Conservation (phyloP, 2,797 vertebrate species). For the Enteromius treurensis region DNA sequence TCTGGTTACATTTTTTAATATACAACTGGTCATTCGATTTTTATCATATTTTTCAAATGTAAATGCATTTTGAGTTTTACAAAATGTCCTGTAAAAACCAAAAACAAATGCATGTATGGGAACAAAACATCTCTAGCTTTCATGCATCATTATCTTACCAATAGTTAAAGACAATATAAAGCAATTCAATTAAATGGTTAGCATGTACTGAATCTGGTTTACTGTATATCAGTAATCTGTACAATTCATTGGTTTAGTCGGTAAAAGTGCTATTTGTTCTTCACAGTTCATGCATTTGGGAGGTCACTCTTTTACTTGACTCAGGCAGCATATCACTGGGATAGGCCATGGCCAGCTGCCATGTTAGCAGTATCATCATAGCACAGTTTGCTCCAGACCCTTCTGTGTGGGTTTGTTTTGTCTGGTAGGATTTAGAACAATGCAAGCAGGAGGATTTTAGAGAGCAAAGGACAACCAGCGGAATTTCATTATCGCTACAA, state of each 20-base stretch:
- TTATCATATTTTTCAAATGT: neutral
- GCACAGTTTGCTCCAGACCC: neutral
- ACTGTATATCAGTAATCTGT: neutral
- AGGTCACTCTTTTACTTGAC: conserved; percentile 12
- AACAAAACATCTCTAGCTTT: neutral
- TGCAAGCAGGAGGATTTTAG: conserved; percentile 57
- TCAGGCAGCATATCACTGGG: neutral
- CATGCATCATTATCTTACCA: neutral
- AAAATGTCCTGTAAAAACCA: neutral
- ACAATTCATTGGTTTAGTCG: conserved; percentile 1
- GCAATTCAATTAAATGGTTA: neutral
- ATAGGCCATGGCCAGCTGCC: conserved; percentile 23
- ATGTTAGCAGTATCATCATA: conserved; percentile 18
- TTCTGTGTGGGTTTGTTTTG: conserved; percentile 24
- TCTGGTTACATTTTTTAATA: neutral
- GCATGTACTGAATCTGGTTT: neutral
- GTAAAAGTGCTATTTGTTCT: neutral
- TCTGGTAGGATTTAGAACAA: conserved; percentile 48
- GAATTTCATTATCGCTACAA: conserved; percentile 50
- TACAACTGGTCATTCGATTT: neutral
- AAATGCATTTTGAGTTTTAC: neutral
- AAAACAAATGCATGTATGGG: neutral
- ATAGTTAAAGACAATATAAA: neutral
- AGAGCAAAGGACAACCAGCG: conserved; percentile 52
- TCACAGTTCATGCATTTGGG: conserved; percentile 8